Evolutionary conservation across 2,797 vertebrate species (phyloP).

Genomic region (Cercopithecus diana): DNA sequence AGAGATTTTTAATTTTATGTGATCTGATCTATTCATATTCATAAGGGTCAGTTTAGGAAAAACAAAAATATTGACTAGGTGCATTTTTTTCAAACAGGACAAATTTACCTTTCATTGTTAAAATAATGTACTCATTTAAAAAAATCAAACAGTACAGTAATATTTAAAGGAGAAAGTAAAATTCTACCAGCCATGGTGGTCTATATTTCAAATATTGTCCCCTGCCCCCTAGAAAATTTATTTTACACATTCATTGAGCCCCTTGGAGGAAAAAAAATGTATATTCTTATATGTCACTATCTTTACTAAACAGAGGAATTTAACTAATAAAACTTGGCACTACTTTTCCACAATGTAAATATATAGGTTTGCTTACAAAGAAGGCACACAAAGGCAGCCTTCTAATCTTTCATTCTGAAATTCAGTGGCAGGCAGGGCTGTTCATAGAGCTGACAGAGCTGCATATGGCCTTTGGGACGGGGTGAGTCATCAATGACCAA

Average conservation of each 20-base stretch:
- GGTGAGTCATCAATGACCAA: not conserved
- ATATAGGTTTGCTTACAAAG: not conserved
- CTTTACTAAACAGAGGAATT: not conserved
- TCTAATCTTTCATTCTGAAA: not conserved
- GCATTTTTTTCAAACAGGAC: not conserved
- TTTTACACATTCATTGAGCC: not conserved
- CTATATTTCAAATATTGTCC: not conserved
- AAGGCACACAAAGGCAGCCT: not conserved
- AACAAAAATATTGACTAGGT: not conserved
- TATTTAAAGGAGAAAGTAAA: slow-evolving; percentile 46
- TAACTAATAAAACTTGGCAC: not conserved
- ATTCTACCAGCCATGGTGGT: not conserved
- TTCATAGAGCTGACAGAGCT: not conserved
- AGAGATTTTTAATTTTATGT: not conserved
- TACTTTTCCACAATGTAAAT: slow-evolving; percentile 6
- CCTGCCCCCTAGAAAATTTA: not conserved
- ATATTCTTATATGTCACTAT: not conserved
- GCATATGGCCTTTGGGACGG: not conserved
- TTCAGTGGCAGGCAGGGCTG: not conserved
- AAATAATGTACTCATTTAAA: not conserved
- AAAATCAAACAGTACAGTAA: not conserved
- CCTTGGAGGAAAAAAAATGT: not conserved
- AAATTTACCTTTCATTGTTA: not conserved
- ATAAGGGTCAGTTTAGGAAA: not conserved
- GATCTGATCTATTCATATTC: not conserved